phyloP scores from a whole-genome alignment of 2,113 vertebrate species.

The Hemiprocne comata region DNA sequence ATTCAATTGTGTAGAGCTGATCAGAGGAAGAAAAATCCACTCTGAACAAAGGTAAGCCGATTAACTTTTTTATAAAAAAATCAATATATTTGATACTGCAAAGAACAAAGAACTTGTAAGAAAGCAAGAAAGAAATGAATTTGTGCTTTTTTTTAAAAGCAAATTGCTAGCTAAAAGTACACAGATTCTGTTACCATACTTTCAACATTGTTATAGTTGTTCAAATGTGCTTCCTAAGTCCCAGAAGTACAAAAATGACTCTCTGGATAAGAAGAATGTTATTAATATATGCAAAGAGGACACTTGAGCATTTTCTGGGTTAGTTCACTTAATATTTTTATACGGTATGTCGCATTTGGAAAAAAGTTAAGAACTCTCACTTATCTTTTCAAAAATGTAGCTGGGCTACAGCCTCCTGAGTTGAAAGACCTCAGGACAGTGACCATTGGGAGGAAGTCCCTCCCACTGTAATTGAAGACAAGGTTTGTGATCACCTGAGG shows the following conservation, averaged over 20 bases:
- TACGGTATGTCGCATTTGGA: background rate
- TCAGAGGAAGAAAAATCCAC: slow-evolving; percentile 65
- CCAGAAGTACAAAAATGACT: background rate
- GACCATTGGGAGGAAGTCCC: no score
- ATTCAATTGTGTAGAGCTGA: slow-evolving; percentile 64
- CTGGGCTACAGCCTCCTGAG: no score
- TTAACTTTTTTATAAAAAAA: slow-evolving; percentile 67
- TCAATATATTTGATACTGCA: slow-evolving; percentile 58
- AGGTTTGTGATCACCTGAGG: no score
- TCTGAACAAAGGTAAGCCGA: slow-evolving; percentile 64
- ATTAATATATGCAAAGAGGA: background rate
- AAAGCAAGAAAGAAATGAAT: slow-evolving; percentile 13
- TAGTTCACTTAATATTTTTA: background rate
- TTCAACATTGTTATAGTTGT: background rate
- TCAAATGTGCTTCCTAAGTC: background rate
- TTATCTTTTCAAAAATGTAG: background rate
- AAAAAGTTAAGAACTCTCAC: background rate
- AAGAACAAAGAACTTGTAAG: slow-evolving; percentile 47
- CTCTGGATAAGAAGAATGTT: background rate
- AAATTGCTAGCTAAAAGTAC: background rate
- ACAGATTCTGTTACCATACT: background rate
- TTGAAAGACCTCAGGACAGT: no score
- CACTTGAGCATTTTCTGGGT: background rate
- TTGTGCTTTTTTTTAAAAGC: background rate
- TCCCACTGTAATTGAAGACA: no score